These are phyloP conservation scores for Mionectes macconnelli DNA, from an alignment of 2,113 vertebrate genomes.

Conservation along the genomic window DNA sequence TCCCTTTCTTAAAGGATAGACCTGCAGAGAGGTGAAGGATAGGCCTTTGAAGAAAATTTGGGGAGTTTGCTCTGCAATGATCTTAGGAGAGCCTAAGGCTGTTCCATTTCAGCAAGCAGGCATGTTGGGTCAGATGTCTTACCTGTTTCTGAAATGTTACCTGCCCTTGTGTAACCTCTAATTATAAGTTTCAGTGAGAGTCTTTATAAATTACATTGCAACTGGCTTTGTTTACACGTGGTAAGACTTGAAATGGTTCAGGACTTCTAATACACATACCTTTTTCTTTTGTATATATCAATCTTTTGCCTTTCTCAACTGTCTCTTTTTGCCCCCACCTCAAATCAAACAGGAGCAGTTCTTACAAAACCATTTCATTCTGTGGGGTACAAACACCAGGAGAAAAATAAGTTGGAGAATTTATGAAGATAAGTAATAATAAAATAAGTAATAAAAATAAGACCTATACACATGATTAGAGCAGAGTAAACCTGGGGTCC, in stretches of 20 bases:
- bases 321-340: neutral
- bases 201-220: conserved; percentile 16
- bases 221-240: neutral
- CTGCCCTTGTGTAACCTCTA: conserved; percentile 61
- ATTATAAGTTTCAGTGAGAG: conserved; percentile 36
- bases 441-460: neutral
- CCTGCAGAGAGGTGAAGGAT: neutral
- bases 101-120: conserved; percentile 16
- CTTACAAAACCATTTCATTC: neutral
- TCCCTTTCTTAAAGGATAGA: neutral
- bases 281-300: neutral
- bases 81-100: conserved; percentile 31
- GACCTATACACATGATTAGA: neutral
- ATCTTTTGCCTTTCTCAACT: neutral
- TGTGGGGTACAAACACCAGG: neutral
- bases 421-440: neutral
- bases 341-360: neutral
- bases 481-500: neutral
- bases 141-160: conserved; percentile 45
- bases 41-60: neutral
- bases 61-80: neutral
- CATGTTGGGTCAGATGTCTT: conserved; percentile 20
- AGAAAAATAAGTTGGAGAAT: neutral
- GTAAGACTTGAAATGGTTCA: neutral
- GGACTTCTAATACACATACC: neutral